A percentile compares a stretch with the other conserved stretches of the same genome.
Conservation (phyloP, 2,797 vertebrate genomes). For the Crenuchus spilurus region DNA sequence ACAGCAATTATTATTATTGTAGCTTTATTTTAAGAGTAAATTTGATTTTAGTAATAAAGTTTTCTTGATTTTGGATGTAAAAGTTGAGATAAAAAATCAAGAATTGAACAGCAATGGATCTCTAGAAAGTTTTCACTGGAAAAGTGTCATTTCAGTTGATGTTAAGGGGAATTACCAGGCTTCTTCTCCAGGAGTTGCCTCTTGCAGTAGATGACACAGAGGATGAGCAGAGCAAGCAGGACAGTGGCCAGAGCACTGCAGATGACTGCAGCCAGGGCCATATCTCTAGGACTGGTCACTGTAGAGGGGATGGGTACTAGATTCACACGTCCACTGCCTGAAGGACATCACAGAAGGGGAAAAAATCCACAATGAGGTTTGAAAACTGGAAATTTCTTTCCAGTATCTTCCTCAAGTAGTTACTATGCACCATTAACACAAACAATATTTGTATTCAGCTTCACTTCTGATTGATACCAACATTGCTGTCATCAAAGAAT, state of each 20-base stretch:
- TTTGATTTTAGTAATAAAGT: background rate
- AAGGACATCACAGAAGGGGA: background rate
- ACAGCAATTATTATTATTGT: too few species aligned
- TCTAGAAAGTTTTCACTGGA: background rate
- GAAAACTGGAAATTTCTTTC: background rate
- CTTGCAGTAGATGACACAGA: constrained; percentile 96
- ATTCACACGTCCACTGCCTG: constrained; percentile 92
- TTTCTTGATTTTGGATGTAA: too few species aligned
- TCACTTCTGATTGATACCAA: too few species aligned
- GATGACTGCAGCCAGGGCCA: constrained; percentile 93
- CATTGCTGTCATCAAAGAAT: too few species aligned
- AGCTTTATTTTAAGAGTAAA: too few species aligned
- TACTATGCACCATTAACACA: background rate
- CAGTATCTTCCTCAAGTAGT: background rate
- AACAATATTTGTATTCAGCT: too few species aligned
- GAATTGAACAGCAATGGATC: too few species aligned
- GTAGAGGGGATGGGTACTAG: constrained; percentile 89
- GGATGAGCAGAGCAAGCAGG: constrained; percentile 91
- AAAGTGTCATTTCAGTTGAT: background rate
- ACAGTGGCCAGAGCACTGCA: constrained; percentile 94
- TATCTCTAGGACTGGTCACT: constrained; percentile 90
- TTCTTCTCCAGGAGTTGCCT: constrained; percentile 97
- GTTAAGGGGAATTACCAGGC: constrained; percentile 78
- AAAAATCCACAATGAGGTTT: background rate
- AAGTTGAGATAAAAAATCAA: too few species aligned